These are phyloP conservation scores for Noctua comes DNA, from an alignment of 2,888 invertebrate genomes.

Conservation along the genomic window DNA sequence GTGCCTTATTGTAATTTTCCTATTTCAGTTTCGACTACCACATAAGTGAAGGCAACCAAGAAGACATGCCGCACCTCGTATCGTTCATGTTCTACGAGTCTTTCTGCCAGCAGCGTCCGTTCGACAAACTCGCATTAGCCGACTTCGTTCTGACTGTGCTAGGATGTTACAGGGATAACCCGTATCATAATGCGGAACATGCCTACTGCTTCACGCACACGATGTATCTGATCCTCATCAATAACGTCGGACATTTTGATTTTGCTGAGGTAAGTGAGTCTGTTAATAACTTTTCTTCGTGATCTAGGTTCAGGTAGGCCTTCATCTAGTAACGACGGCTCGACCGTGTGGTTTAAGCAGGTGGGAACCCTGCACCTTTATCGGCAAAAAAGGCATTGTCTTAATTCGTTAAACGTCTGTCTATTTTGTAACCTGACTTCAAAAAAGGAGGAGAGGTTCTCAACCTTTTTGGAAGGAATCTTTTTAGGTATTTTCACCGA, in stretches of 20 bases:
- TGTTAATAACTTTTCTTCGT: neutral
- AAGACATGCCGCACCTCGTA: constrained; percentile 88
- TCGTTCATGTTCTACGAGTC: constrained; percentile 89
- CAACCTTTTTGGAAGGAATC: too few species aligned
- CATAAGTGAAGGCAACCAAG: constrained; percentile 85
- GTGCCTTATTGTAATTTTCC: neutral
- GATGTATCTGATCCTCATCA: constrained; percentile 89
- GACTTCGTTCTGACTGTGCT: constrained; percentile 88
- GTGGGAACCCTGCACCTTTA: neutral
- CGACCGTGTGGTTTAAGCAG: neutral
- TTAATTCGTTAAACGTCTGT: neutral
- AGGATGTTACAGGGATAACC: constrained; percentile 87
- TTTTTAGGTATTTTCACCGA: too few species aligned
- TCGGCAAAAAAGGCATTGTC: neutral
- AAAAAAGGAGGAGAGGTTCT: too few species aligned
- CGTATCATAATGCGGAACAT: constrained; percentile 92
- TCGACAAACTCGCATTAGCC: constrained; percentile 80
- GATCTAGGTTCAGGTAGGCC: neutral
- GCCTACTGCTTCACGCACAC: constrained; percentile 92
- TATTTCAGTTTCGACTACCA: constrained; percentile 89
- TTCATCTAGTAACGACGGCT: neutral
- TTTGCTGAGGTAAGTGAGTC: constrained; percentile 82
- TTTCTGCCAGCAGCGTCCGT: constrained; percentile 80
- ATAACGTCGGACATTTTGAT: constrained; percentile 86
- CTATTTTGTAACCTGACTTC: too few species aligned